Conservation (phyloP, 2,888 invertebrate species). For the Diogma glabrata region DNA sequence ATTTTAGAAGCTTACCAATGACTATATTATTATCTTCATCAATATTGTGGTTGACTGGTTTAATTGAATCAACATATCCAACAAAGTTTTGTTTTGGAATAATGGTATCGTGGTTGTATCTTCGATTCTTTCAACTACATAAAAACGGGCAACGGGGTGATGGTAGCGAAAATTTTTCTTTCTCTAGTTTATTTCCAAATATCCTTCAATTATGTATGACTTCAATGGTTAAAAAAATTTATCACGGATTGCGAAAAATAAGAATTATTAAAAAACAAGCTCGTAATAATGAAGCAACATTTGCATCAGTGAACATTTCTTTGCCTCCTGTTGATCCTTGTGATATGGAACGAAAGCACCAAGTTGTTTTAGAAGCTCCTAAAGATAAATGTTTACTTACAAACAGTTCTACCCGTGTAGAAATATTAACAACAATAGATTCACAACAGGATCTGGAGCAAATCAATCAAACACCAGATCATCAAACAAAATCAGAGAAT, state of each 20-base stretch:
- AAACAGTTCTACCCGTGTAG: conserved; percentile 43
- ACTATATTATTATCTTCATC: conserved; percentile 68
- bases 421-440: conserved; percentile 42
- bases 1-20: conserved; percentile 62
- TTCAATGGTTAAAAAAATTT: conserved; percentile 74
- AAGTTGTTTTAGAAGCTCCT: conserved; percentile 88
- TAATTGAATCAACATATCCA: conserved; percentile 84
- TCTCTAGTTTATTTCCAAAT: conserved; percentile 92
- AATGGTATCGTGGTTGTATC: conserved; percentile 85
- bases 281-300: conserved; percentile 25
- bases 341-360: conserved; percentile 87
- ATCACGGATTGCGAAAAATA: conserved; percentile 66
- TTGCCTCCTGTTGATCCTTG: conserved; percentile 89
- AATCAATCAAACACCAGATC: conserved; percentile 22
- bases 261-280: conserved; percentile 48
- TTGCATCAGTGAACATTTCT: conserved; percentile 38
- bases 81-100: conserved; percentile 92
- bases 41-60: conserved; percentile 66
- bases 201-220: conserved; percentile 84
- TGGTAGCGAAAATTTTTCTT: conserved; percentile 92
- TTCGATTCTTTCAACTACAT: conserved; percentile 92
- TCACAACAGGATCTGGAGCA: conserved; percentile 26
- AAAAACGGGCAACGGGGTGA: conserved; percentile 88
- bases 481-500: conserved; percentile 22
- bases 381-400: conserved; percentile 76